Percentiles rank a stretch among this genome's conserved stretches.
Evolutionary conservation across 2,888 invertebrate species (phyloP).

Genomic region (Drosophila flavopinicola): DNA sequence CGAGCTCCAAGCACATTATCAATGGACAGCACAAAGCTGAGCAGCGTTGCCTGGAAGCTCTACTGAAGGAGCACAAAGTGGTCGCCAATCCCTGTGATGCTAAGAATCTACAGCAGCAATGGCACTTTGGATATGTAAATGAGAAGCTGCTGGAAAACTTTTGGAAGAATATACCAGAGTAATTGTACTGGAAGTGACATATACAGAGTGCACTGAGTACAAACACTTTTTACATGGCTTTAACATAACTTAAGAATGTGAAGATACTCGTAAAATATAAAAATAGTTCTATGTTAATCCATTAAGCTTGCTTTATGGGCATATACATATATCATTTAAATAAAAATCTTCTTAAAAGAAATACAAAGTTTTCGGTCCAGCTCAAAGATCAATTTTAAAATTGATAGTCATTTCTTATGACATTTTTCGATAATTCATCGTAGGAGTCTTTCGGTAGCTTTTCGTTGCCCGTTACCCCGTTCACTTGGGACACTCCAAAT

Average conservation of each 20-base stretch:
- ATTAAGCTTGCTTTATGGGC: no score
- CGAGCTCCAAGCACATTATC: conserved; percentile 84
- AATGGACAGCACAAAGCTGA: conserved; percentile 65
- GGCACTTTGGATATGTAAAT: conserved; percentile 80
- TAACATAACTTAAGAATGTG: not conserved
- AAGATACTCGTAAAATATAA: not conserved
- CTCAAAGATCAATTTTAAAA: no score
- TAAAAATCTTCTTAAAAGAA: no score
- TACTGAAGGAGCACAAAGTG: conserved; percentile 84
- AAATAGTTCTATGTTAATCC: not conserved
- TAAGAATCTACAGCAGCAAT: conserved; percentile 70
- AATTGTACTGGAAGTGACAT: not conserved
- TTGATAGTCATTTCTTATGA: no score
- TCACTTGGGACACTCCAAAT: conserved; percentile 35
- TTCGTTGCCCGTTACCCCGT: not conserved
- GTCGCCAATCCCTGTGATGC: conserved; percentile 88
- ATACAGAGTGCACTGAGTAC: not conserved
- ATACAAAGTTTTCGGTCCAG: no score
- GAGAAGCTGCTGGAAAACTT: conserved; percentile 61
- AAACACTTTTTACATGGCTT: not conserved
- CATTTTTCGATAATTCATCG: no score
- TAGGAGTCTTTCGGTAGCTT: not conserved
- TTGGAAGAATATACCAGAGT: conserved; percentile 44
- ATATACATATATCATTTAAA: no score
- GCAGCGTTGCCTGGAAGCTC: conserved; percentile 91